These are phyloP conservation scores for Lithobates sylvaticus DNA, from an alignment of 2,797 vertebrate genomes.

Conservation along the genomic window DNA sequence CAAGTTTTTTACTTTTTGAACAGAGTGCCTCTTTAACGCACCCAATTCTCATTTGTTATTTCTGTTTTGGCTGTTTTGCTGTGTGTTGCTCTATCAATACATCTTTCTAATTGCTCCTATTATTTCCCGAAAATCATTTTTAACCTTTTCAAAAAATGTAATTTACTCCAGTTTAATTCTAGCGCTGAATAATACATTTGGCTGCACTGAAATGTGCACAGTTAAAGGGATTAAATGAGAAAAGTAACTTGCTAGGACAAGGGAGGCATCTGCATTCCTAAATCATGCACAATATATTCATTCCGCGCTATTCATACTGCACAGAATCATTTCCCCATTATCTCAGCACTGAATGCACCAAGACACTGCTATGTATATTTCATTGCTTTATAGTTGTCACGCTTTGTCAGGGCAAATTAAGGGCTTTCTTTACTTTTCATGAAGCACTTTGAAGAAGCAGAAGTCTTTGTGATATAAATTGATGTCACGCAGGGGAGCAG, in stretches of 20 bases:
- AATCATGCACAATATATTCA: conserved; percentile 36
- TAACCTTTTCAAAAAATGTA: conserved; percentile 54
- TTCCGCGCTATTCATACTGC: conserved; percentile 34
- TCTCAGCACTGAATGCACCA: conserved; percentile 22
- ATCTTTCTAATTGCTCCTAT: conserved; percentile 53
- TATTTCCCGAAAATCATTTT: conserved; percentile 47
- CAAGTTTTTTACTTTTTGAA: neutral
- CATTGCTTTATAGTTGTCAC: conserved; percentile 31
- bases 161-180: conserved; percentile 38
- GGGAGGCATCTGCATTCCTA: conserved; percentile 37
- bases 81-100: conserved; percentile 37
- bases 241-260: conserved; percentile 30
- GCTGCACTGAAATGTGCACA: conserved; percentile 32
- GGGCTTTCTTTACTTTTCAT: conserved; percentile 4
- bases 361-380: conserved; percentile 21
- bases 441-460: conserved; percentile 17
- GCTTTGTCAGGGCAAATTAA: conserved; percentile 46
- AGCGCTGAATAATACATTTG: conserved; percentile 52
- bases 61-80: conserved; percentile 29
- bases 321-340: conserved; percentile 36
- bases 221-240: conserved; percentile 36
- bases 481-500: neutral
- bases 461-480: conserved; percentile 2
- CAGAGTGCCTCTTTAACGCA: neutral
- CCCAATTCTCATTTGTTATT: neutral